These are phyloP conservation scores for Eucidaris tribuloides DNA, from an alignment of 35 echinoderm and acorn worm species.

Conservation along the genomic window DNA sequence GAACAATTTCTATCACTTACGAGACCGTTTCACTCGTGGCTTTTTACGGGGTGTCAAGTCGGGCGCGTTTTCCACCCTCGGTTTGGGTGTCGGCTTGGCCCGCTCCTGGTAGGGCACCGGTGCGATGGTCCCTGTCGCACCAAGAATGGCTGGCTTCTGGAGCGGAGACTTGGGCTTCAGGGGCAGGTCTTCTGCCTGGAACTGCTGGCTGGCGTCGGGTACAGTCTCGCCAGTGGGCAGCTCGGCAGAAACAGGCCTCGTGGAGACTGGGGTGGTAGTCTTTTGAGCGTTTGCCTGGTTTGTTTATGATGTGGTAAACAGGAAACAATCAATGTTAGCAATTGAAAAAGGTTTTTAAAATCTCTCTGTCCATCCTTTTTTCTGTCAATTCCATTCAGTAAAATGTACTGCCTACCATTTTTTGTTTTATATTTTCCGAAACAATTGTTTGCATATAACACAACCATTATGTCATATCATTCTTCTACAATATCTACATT, in stretches of 20 bases:
- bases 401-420: too few relatives aligned
- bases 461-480: too few relatives aligned
- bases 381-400: too few relatives aligned
- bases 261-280: conserved; percentile 23
- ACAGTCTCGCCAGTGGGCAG: not conserved
- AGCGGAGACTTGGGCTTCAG: conserved; percentile 8
- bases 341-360: too few relatives aligned
- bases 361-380: too few relatives aligned
- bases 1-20: too few relatives aligned
- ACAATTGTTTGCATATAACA: too few relatives aligned
- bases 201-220: not conserved
- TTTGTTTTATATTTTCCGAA: too few relatives aligned
- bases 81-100: conserved; percentile 23
- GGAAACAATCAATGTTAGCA: too few relatives aligned
- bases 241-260: conserved; percentile 21
- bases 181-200: not conserved
- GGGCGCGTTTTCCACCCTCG: not conserved
- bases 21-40: not conserved
- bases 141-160: conserved; percentile 87
- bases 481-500: too few relatives aligned
- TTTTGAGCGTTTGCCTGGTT: conserved; percentile 56
- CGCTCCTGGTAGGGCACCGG: conserved; percentile 60
- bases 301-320: not conserved
- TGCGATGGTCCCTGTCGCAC: conserved; percentile 67
- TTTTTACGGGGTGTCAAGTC: not conserved